Evolutionary conservation across 2,113 vertebrate genomes (phyloP), one percentile per base, ranked within the genome.

Genomic region (Neogobius melanostomus): DNA sequence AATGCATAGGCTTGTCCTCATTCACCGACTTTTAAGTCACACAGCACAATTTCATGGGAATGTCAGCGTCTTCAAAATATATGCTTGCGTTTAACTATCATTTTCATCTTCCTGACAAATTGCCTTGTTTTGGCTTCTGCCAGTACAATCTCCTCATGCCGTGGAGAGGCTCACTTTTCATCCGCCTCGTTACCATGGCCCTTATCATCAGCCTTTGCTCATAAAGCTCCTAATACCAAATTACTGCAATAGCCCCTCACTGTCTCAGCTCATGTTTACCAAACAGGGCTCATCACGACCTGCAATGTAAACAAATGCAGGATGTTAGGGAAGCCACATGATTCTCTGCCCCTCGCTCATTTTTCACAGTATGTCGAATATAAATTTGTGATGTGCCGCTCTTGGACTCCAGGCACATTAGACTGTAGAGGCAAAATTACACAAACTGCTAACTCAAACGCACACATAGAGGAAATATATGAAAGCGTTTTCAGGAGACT

Each of bases 1-100:
- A 83, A 87, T 85, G 77, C 69, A 75, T 56, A 66, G 74, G 43
- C 80, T 84, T 74, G 75, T 54, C 75, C 86, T 86, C 82, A 87
- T 89, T 90, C 89, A 86, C 85, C 81, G 54, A 77, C 88, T 90
- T 90, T 90, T 82, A 87, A 82, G 83, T 85, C 85, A 85, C 70
- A 83, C 88, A 85, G 84, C 80, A 68, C 48, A 72, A 75, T 91
- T 88, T 86, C 86, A 90, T 62, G 75, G 81, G 70, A 9, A 56
- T 70, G 82, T 86, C 82, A 68, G 54, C 73, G 88, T 85, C 82
- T 81, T 71, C 76, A 80, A 82, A 85, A 89, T 82, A 83, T 83
- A 89, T 75, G 81, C 72, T 64, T 46, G 77, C 85, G 83, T 61
- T 69, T 85, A 77, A 82, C 66, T 51, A 75, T 77, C 75, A 68